Evolutionary conservation across 2,113 vertebrate genomes (phyloP).

Genomic region (Prunella fulvescens): DNA sequence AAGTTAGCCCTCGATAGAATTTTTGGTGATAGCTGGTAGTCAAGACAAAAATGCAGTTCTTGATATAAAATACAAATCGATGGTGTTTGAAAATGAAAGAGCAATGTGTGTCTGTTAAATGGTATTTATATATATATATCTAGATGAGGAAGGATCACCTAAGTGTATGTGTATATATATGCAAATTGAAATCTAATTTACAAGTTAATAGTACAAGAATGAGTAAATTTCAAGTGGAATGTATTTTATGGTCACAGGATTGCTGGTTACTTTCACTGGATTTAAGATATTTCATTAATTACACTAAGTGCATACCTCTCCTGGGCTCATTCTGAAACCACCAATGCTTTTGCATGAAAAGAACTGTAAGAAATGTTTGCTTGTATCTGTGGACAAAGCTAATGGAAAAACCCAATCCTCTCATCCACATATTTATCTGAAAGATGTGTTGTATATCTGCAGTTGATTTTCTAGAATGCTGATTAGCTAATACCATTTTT

Average conservation of each 20-base stretch:
- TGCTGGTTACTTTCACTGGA: not conserved
- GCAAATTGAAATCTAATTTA: slow-evolving; percentile 8
- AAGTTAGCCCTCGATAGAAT: not conserved
- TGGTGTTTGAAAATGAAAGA: not conserved
- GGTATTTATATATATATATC: not conserved
- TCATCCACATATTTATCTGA: slow-evolving; percentile 31
- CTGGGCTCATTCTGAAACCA: not conserved
- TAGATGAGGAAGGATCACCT: not conserved
- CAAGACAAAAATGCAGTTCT: not conserved
- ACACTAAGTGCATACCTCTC: not conserved
- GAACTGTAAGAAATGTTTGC: not conserved
- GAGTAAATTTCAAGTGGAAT: not conserved
- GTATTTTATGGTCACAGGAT: not conserved
- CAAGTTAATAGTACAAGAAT: not conserved
- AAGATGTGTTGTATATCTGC: slow-evolving; percentile 36
- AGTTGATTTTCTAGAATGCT: slow-evolving; percentile 50
- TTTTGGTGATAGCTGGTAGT: not conserved
- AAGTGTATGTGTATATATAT: not conserved
- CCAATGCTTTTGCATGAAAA: not conserved
- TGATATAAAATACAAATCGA: not conserved
- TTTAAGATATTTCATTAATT: not conserved
- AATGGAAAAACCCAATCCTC: slow-evolving; percentile 24
- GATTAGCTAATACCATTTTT: slow-evolving; percentile 52
- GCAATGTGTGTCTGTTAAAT: not conserved
- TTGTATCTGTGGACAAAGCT: slow-evolving; percentile 14